Evolutionary conservation across 2,888 invertebrate genomes (phyloP).

Genomic region (Panopea generosa): DNA sequence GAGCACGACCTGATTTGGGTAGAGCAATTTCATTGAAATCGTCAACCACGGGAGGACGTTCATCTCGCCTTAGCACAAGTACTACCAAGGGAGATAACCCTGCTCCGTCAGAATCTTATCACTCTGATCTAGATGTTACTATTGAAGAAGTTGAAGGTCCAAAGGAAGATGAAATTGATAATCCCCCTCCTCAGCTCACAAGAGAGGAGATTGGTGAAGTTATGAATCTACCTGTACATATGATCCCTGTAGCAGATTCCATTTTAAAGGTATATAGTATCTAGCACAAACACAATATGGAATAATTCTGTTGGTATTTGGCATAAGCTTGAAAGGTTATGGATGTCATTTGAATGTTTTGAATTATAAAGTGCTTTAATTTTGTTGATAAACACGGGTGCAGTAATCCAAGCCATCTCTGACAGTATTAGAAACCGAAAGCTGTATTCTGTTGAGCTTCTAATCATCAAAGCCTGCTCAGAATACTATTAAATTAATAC

Average conservation of each 20-base stretch:
- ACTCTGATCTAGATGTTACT: conserved; percentile 51
- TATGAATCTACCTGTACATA: conserved; percentile 27
- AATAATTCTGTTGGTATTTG: too few relatives aligned
- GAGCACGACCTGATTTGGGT: conserved; percentile 43
- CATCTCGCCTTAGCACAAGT: conserved; percentile 28
- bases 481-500: too few relatives aligned
- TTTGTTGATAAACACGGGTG: too few relatives aligned
- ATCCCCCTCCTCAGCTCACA: too few relatives aligned
- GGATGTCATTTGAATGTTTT: too few relatives aligned
- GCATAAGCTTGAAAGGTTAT: too few relatives aligned
- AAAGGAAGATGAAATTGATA: not conserved
- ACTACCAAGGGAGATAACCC: conserved; percentile 27
- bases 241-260: conserved; percentile 49
- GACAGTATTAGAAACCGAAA: too few relatives aligned
- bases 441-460: too few relatives aligned
- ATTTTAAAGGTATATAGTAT: conserved; percentile 31
- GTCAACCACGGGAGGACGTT: not conserved
- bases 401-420: too few relatives aligned
- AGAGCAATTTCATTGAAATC: conserved; percentile 21
- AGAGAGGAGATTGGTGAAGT: conserved; percentile 20
- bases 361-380: too few relatives aligned
- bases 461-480: too few relatives aligned
- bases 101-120: conserved; percentile 11
- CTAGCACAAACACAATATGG: too few relatives aligned
- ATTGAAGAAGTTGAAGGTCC: conserved; percentile 33